Conservation (phyloP, 2,113 vertebrate genomes). For the Gallinago media region DNA sequence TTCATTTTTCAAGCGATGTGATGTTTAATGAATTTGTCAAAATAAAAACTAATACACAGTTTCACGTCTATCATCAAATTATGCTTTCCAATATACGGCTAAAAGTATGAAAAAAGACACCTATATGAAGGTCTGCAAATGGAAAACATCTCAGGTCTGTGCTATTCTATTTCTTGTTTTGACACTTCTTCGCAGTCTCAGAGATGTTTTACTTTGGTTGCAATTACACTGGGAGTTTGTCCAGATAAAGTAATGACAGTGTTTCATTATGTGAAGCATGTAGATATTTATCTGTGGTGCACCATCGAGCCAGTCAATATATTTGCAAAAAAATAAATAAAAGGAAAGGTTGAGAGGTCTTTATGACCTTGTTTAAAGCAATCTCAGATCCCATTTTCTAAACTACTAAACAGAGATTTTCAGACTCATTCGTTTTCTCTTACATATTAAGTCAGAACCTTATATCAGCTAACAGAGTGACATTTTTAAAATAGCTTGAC, state of each 20-base stretch:
- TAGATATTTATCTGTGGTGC: constrained; percentile 66
- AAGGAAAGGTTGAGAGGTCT: constrained; percentile 53
- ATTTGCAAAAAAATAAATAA: constrained; percentile 43
- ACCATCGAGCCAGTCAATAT: constrained; percentile 16
- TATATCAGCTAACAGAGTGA: background rate
- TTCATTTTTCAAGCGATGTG: constrained; percentile 92
- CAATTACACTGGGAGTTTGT: constrained; percentile 70
- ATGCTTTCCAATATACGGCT: constrained; percentile 78
- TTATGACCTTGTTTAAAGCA: constrained; percentile 73
- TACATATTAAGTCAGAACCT: constrained; percentile 44
- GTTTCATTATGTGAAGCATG: constrained; percentile 75
- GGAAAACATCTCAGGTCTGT: constrained; percentile 66
- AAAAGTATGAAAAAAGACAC: constrained; percentile 80
- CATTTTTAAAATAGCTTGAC: constrained; percentile 10
- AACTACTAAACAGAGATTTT: constrained; percentile 57
- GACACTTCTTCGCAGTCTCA: constrained; percentile 30
- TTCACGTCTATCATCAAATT: constrained; percentile 87
- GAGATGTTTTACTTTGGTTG: constrained; percentile 58
- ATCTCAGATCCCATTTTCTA: constrained; percentile 71
- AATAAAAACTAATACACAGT: constrained; percentile 86
- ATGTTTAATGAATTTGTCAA: constrained; percentile 96
- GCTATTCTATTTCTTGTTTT: constrained; percentile 61
- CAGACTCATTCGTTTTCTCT: constrained; percentile 59
- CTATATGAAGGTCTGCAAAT: constrained; percentile 57
- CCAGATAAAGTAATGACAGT: constrained; percentile 48